phyloP scores from a whole-genome alignment of 2,888 invertebrate species.

The Ichneumon xanthorius region DNA sequence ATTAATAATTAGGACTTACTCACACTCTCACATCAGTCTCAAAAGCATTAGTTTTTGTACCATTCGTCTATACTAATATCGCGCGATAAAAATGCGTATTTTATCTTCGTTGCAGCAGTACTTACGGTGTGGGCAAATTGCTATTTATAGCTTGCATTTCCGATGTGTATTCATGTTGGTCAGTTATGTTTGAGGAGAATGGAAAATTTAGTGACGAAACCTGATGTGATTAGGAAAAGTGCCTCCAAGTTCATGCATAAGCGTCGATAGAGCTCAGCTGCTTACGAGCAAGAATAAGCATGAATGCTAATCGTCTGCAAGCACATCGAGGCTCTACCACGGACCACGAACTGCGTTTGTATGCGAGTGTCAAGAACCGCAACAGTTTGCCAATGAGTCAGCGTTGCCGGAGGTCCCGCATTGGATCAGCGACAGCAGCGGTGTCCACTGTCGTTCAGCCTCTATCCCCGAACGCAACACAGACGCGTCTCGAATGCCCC shows the following conservation, averaged over 20 bases:
- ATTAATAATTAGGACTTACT: too few relatives aligned
- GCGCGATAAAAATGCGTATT: too few relatives aligned
- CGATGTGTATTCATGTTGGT: not conserved
- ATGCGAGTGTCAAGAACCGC: slow-evolving; percentile 45
- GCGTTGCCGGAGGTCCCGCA: not conserved
- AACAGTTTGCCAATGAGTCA: slow-evolving; percentile 55
- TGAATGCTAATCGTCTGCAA: slow-evolving; percentile 36
- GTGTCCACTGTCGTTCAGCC: slow-evolving; percentile 18
- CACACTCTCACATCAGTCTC: too few relatives aligned
- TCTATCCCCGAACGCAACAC: slow-evolving; percentile 10
- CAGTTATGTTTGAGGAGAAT: not conserved
- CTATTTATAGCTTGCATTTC: not conserved
- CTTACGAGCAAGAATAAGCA: slow-evolving; percentile 2
- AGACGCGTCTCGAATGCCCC: not conserved
- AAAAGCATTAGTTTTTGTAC: too few relatives aligned
- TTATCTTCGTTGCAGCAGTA: too few relatives aligned
- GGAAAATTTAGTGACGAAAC: not conserved
- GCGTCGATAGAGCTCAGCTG: not conserved
- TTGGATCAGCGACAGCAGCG: not conserved
- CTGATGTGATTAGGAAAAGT: not conserved
- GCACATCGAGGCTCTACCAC: slow-evolving; percentile 4
- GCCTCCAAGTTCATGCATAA: not conserved
- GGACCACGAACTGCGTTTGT: slow-evolving; percentile 11
- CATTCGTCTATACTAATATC: too few relatives aligned
- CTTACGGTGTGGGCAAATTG: not conserved